phyloP scores from a whole-genome alignment of 2,797 vertebrate species.

The Picus viridis region DNA sequence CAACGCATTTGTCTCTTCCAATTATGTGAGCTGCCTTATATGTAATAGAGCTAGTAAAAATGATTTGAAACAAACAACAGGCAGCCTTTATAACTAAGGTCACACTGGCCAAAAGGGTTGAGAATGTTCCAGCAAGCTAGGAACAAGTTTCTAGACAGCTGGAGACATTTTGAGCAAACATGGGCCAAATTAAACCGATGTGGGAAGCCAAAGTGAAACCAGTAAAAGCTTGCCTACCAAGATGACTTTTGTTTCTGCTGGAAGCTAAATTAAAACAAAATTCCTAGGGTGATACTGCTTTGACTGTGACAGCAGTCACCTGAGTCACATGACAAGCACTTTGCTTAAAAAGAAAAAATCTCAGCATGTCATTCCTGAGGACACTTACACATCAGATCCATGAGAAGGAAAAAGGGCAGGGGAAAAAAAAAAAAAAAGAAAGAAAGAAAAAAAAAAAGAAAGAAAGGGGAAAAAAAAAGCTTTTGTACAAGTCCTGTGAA shows the following conservation, averaged over 20 bases:
- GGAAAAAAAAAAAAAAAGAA: not conserved
- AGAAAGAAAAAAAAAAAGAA: not conserved
- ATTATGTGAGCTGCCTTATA: slow-evolving; percentile 12
- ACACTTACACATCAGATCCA: not conserved
- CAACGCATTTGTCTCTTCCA: not conserved
- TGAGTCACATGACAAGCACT: slow-evolving; percentile 36
- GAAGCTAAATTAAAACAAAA: slow-evolving; percentile 50
- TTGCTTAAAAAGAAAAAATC: slow-evolving; percentile 31
- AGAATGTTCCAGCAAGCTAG: slow-evolving; percentile 50
- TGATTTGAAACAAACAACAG: slow-evolving; percentile 44
- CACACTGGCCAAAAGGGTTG: slow-evolving; percentile 51
- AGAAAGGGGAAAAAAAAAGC: not conserved
- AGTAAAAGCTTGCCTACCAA: slow-evolving; percentile 63
- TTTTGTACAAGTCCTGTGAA: slow-evolving; percentile 55
- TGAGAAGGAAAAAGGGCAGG: not conserved
- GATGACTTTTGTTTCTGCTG: slow-evolving; percentile 67
- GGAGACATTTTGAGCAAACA: slow-evolving; percentile 65
- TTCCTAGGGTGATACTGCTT: slow-evolving; percentile 48
- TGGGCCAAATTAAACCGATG: slow-evolving; percentile 64
- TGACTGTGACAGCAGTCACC: not conserved
- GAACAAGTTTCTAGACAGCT: slow-evolving; percentile 72
- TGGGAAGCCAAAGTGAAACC: slow-evolving; percentile 69
- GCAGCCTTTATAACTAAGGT: slow-evolving; percentile 49
- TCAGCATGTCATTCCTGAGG: not conserved
- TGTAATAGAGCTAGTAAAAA: slow-evolving; percentile 44